Base-by-base conservation (phyloP, 2,888 invertebrate genomes). In the Zaprionus lineosus region DNA sequence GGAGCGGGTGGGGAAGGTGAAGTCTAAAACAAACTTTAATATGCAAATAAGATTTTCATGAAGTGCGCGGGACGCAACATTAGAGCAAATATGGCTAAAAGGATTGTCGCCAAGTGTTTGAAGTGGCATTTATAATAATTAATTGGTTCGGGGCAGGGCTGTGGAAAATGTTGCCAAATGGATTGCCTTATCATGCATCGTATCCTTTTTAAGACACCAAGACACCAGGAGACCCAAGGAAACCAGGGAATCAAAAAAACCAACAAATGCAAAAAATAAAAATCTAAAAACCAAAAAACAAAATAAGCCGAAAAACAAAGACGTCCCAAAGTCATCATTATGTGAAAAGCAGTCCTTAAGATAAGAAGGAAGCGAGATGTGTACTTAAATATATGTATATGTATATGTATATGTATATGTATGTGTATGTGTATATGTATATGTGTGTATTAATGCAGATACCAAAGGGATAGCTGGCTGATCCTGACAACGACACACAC, bases 11-110 rank as follows among this genome's bases (percentile, higher is more conserved):
- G 26, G 41, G 40, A 29, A 37, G 24, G 18, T 12, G n/a, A 31
- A 44, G 64, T 60, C 47, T 40, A 64, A 64, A 60, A 51, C 64
- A 60, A 64, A 64, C 64, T 64, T 51, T 21, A 44, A 56, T 56
- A 56, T 60, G 60, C 56, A 64, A 64, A 64, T 60, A 60, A 47
- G 56, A 61, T 56, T 60, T 51, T 41, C 33, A 12, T 24, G 40
- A 36, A 8, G 29, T n/a, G 15, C 31, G 14, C 19, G 29, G 18
- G 52, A 36, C 31, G 19, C 16, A 31, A 28, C 37, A 7, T 18
- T 28, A 34, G 36, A 33, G 56, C 48, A 63, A 63, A 63, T 44
- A 63, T 44, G 36, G 59, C 55, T 59, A 63, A 63, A 63, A 63
- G 63, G 63, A 63, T 63, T 63, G 59, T 50, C 31, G 41, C 18